Evolutionary conservation across 1,140 invertebrate species (phyloP), one percentile per base, ranked within the genome.

Genomic region (Nymphalis io): DNA sequence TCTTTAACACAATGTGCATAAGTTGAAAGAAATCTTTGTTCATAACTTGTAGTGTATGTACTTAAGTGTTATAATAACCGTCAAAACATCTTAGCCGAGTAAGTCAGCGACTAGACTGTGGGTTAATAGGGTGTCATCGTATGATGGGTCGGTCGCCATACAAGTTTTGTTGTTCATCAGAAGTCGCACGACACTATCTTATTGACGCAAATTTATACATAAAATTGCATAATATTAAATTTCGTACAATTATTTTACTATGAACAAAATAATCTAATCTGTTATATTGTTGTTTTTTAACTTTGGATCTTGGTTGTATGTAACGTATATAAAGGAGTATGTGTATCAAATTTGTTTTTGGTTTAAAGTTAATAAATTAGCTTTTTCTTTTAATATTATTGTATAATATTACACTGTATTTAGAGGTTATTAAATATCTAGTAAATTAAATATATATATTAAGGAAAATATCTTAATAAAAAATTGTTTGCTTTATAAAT

Each of bases 41-140:
- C 38, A 39, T 64, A 64, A 27, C 51, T 57, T 51, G 48, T 64
- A 20, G 38, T 64, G 20, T 64, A 42, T 64, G 15, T 64, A 64
- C 38, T 40, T 57, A 55, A 53, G 8, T 38, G 51, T 55, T 55
- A 51, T 64, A 64, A 64, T 40, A 53, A 42, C 57, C 42, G 18
- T 59, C 70, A 77, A 78, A 84, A 86, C 82, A 85, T 87, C 83
- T 84, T 85, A 87, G 83, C 67, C 59, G 78, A 80, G 79, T 82
- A 83, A 84, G 82, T 87, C 79, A 82, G 75, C 72, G 73, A 79
- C 75, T 76, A 74, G 78, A 76, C 78, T 60, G 60, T 73, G 80
- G 80, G 85, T 88, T 90, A 90, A 90, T 89, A 79, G 85, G 78
- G 80, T 90, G 88, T 90, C 88, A 90, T 90, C 79, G 75, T 71